phyloP scores from a whole-genome alignment of 64 coral and sea anemone species.

The Montipora efflorescens region DNA sequence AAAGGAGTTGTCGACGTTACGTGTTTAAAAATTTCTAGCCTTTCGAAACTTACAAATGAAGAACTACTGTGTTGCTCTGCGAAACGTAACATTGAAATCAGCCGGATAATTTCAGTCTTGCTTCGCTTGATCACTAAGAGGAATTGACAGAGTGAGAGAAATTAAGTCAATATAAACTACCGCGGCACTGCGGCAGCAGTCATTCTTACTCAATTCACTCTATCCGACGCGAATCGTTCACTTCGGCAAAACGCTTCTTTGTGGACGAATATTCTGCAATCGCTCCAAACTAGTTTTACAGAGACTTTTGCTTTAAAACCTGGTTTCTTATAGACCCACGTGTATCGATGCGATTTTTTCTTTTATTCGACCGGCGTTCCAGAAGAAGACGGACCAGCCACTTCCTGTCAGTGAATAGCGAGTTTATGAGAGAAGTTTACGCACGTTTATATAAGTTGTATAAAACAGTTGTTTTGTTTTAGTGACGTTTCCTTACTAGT shows the following conservation, averaged over 20 bases:
- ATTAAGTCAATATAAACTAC: background rate
- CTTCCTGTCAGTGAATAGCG: constrained; percentile 48
- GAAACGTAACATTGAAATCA: background rate
- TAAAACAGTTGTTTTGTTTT: background rate
- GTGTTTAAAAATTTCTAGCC: background rate
- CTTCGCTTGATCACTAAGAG: constrained; percentile 12
- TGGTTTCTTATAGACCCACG: background rate
- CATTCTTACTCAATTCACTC: no score
- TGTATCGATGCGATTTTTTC: background rate
- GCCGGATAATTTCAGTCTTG: background rate
- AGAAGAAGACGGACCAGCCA: background rate
- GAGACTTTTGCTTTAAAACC: background rate
- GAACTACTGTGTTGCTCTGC: constrained; percentile 2
- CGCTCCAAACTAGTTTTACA: no score
- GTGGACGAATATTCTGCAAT: no score
- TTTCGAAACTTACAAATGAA: constrained; percentile 28
- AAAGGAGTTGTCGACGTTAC: background rate
- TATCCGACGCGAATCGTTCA: no score
- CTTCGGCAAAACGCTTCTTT: no score
- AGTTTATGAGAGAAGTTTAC: background rate
- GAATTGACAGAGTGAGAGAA: background rate
- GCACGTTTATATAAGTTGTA: background rate
- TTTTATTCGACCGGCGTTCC: background rate
- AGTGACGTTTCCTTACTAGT: background rate
- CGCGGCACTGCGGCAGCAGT: no score